A percentile compares a stretch with the other conserved stretches of the same genome.
Conservation (phyloP, 2,797 vertebrate species). For the Caiman crocodilus region DNA sequence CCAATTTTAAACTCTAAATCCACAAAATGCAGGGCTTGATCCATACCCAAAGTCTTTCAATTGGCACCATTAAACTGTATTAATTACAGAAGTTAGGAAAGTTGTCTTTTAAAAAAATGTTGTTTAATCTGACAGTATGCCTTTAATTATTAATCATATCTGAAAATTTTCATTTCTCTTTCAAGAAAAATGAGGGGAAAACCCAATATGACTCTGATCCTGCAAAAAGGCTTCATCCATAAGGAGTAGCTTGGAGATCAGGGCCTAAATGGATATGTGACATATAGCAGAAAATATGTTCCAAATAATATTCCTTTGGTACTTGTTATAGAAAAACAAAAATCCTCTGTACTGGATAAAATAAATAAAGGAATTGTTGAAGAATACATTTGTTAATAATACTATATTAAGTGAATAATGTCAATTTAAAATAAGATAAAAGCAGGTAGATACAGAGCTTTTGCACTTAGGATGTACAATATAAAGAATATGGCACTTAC, state of each 20-base stretch:
- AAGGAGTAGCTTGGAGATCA: background rate
- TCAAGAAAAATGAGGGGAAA: slow-evolving; percentile 1
- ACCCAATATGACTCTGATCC: background rate
- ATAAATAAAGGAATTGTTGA: background rate
- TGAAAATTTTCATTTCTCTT: background rate
- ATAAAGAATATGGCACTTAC: slow-evolving; percentile 76
- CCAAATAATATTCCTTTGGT: background rate
- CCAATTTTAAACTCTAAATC: slow-evolving; percentile 29
- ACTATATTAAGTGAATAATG: background rate
- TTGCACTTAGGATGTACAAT: background rate
- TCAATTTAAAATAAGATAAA: background rate
- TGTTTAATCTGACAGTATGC: background rate
- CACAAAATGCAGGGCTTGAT: background rate
- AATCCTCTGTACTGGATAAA: background rate
- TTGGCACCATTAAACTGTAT: background rate
- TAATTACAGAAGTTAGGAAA: background rate
- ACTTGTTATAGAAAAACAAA: background rate
- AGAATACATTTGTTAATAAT: background rate
- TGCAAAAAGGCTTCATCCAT: background rate
- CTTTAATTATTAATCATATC: background rate
- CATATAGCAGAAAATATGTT: background rate
- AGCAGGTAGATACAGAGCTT: background rate
- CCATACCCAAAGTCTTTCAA: background rate
- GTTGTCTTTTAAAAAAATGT: background rate
- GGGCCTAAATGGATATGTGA: background rate